Evolutionary conservation across 1,140 invertebrate genomes (phyloP).

Genomic region (Dendroctonus ponderosae): DNA sequence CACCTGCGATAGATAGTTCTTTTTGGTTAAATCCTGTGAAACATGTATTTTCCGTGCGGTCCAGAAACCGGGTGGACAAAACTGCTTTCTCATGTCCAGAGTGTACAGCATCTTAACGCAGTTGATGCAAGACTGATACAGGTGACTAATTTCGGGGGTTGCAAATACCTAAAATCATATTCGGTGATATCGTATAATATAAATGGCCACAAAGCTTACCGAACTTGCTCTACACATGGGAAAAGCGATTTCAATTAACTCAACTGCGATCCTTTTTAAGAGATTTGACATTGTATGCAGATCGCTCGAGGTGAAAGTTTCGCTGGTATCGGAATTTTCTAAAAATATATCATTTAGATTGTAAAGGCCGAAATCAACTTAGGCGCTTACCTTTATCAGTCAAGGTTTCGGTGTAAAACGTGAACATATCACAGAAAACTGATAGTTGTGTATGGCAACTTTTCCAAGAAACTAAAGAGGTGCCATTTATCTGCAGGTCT

Average conservation of each 20-base stretch:
- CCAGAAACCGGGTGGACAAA: slow-evolving; percentile 78
- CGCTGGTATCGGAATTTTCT: slow-evolving; percentile 52
- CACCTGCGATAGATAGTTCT: slow-evolving; percentile 59
- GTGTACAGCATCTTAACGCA: slow-evolving; percentile 48
- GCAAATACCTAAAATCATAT: slow-evolving; percentile 33
- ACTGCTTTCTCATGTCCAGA: slow-evolving; percentile 59
- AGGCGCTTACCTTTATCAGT: slow-evolving; percentile 45
- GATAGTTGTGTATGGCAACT: slow-evolving; percentile 45
- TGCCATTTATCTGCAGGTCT: slow-evolving; percentile 34
- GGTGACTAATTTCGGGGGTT: slow-evolving; percentile 46
- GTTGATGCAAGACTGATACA: slow-evolving; percentile 46
- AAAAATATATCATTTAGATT: slow-evolving; percentile 27
- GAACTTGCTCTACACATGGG: slow-evolving; percentile 61
- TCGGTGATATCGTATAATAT: not conserved
- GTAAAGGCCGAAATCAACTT: not conserved
- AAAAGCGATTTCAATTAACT: slow-evolving; percentile 86
- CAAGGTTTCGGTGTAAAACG: slow-evolving; percentile 49
- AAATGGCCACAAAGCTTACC: slow-evolving; percentile 29
- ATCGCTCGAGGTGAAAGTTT: slow-evolving; percentile 64
- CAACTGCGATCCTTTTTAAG: slow-evolving; percentile 79
- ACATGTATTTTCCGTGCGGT: slow-evolving; percentile 68
- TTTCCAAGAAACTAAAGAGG: slow-evolving; percentile 42
- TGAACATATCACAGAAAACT: slow-evolving; percentile 51
- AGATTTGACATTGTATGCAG: slow-evolving; percentile 66
- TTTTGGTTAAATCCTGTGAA: slow-evolving; percentile 62